Evolutionary conservation across 1,140 invertebrate genomes (phyloP).

Genomic region (Atta colombica): DNA sequence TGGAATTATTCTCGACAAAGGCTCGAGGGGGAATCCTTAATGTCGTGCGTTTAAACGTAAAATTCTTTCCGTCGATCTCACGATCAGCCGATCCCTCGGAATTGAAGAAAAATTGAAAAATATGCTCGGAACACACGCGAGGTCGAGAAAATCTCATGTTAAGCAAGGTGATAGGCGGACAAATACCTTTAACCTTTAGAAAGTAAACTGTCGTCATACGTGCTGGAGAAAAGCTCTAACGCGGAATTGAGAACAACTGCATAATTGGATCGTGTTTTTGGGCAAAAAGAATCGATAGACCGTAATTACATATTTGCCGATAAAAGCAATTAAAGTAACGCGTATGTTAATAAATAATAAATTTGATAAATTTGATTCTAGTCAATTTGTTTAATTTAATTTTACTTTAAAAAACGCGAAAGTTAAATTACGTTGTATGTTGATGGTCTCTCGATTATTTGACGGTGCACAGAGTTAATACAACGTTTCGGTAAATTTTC

Average conservation of each 20-base stretch:
- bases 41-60: conserved; percentile 15
- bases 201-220: background rate
- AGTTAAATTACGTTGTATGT: background rate
- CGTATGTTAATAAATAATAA: too few relatives aligned
- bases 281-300: background rate
- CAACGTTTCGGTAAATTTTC: conserved; percentile 21
- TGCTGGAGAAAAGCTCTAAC: background rate
- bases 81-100: background rate
- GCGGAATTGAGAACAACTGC: background rate
- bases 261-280: background rate
- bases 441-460: background rate
- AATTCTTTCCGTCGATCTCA: conserved; percentile 29
- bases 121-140: background rate
- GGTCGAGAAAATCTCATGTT: conserved; percentile 17
- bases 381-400: background rate
- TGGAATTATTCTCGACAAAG: conserved; percentile 43
- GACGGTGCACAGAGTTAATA: background rate
- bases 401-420: background rate
- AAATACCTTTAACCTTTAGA: conserved; percentile 43
- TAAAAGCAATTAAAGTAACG: background rate
- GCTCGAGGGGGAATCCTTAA: background rate
- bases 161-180: background rate
- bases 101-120: conserved; percentile 29
- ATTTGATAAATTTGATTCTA: background rate
- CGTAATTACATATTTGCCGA: background rate